Percentiles rank a stretch among this genome's conserved stretches.
These are phyloP conservation scores for Schrankia costaestrigalis DNA, from an alignment of 2,888 invertebrate genomes.

Conservation along the genomic window DNA sequence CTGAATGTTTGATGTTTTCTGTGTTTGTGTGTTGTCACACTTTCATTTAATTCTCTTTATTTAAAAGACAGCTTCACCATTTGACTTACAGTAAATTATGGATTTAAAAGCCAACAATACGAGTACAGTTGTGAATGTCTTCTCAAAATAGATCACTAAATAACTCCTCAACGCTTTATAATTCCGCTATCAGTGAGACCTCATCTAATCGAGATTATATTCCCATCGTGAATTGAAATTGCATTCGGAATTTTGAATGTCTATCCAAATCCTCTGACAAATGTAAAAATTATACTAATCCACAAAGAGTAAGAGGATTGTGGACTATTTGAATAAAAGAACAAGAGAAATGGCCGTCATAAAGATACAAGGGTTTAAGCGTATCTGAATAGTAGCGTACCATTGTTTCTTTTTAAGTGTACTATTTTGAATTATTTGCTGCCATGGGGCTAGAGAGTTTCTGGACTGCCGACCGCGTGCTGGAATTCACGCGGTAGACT, in stretches of 20 bases:
- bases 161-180: not conserved
- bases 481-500: no score
- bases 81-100: not conserved
- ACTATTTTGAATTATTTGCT: no score
- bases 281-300: conserved; percentile 19
- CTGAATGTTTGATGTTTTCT: no score
- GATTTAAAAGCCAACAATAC: not conserved
- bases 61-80: no score
- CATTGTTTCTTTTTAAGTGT: no score
- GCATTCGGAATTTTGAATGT: conserved; percentile 8
- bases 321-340: conserved; percentile 12
- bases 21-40: no score
- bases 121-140: no score
- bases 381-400: no score
- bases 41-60: no score
- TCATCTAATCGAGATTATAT: conserved; percentile 7
- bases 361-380: no score
- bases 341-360: conserved; percentile 1
- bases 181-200: not conserved
- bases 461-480: no score
- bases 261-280: conserved; percentile 4
- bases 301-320: conserved; percentile 12
- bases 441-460: no score
- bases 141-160: not conserved
- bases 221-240: conserved; percentile 11